phyloP scores from a whole-genome alignment of 2,113 vertebrate genomes.

The Triplophysa dalaica region DNA sequence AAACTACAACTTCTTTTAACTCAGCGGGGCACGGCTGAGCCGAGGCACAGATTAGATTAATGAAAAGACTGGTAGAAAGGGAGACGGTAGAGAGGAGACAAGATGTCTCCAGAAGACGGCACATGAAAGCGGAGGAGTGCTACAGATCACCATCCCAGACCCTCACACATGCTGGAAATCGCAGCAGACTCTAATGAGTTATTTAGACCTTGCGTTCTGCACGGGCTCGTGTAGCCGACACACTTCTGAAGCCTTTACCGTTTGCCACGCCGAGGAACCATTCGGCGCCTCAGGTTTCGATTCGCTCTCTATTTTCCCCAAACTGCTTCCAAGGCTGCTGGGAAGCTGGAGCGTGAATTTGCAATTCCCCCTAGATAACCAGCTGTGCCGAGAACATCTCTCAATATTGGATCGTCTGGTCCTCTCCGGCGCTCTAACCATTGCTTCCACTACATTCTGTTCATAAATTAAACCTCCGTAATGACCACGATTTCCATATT shows the following conservation, averaged over 20 bases:
- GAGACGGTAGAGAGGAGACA: constrained; percentile 43
- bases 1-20: constrained; percentile 33
- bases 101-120: constrained; percentile 46
- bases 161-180: constrained; percentile 59
- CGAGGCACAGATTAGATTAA: constrained; percentile 57
- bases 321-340: not conserved
- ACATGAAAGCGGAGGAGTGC: constrained; percentile 44
- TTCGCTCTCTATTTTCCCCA: constrained; percentile 18
- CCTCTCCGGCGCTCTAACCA: constrained; percentile 51
- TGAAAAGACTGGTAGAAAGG: constrained; percentile 57
- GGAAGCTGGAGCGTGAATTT: constrained; percentile 18
- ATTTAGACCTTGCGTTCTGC: constrained; percentile 69
- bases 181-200: constrained; percentile 67
- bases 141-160: constrained; percentile 58
- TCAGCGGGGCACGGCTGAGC: constrained; percentile 33
- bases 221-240: constrained; percentile 48
- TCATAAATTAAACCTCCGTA: constrained; percentile 75
- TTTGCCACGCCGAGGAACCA: constrained; percentile 51
- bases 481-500: constrained; percentile 79
- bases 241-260: constrained; percentile 56
- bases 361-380: constrained; percentile 63
- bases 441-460: constrained; percentile 54
- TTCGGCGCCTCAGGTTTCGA: constrained; percentile 15
- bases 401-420: constrained; percentile 62
- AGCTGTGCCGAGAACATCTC: constrained; percentile 48